phyloP scores from a whole-genome alignment of 2,113 vertebrate species.

The Oryzias curvinotus region DNA sequence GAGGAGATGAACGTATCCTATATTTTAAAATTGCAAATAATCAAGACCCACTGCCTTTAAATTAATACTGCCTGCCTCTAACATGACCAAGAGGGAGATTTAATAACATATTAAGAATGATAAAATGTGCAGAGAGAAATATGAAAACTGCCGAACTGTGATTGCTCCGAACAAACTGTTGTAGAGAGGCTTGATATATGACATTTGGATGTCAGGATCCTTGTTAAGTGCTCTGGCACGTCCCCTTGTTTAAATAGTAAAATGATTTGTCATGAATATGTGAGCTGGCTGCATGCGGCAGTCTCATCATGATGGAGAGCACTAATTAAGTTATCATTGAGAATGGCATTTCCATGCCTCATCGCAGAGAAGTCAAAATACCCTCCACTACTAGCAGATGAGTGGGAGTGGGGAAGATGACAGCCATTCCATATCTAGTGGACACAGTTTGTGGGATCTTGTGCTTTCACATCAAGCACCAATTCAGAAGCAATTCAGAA shows the following conservation, averaged over 20 bases:
- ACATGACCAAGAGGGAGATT: not conserved
- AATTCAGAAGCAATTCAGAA: not conserved
- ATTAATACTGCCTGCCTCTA: conserved; percentile 27
- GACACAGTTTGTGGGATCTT: conserved; percentile 2
- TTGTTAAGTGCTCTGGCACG: conserved; percentile 19
- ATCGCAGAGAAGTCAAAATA: conserved; percentile 27
- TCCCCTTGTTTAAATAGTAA: conserved; percentile 35
- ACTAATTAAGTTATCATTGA: conserved; percentile 64
- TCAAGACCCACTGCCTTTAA: conserved; percentile 21
- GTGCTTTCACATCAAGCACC: conserved; percentile 7
- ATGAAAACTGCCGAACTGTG: not conserved
- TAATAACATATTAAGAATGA: not conserved
- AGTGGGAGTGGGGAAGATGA: conserved; percentile 35
- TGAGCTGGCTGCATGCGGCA: conserved; percentile 22
- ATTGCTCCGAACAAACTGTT: conserved; percentile 31
- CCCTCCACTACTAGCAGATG: conserved; percentile 6
- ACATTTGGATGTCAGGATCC: conserved; percentile 26
- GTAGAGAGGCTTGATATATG: conserved; percentile 21
- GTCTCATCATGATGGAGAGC: conserved; percentile 51
- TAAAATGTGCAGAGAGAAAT: conserved; percentile 7
- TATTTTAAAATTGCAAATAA: conserved; percentile 28
- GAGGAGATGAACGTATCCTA: not conserved
- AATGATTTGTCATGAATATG: conserved; percentile 33
- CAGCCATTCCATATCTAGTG: conserved; percentile 24
- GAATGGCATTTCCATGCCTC: conserved; percentile 57